Conservation (phyloP, 2,113 vertebrate species). For the Sturnira hondurensis region DNA sequence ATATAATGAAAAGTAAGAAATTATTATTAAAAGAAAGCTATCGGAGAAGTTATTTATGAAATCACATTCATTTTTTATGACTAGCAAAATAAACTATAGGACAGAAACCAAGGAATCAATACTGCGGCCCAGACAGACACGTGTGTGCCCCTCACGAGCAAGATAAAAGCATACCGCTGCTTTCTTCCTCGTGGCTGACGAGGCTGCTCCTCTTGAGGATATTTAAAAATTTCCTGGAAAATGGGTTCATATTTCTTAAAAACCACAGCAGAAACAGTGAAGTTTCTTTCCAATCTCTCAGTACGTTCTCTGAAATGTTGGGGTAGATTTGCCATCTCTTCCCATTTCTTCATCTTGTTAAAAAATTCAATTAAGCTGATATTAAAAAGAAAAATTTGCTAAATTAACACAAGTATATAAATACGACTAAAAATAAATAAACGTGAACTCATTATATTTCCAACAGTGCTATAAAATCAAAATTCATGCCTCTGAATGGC, state of each 20-base stretch:
- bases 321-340: conserved; percentile 92
- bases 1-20: not conserved
- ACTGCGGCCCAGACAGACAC: not conserved
- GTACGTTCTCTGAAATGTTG: conserved; percentile 91
- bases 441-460: not conserved
- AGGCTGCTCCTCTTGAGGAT: conserved; percentile 90
- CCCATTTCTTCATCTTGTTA: conserved; percentile 98
- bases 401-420: not conserved
- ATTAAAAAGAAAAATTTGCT: conserved; percentile 40
- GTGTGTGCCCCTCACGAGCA: not conserved
- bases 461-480: not conserved
- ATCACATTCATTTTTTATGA: not conserved
- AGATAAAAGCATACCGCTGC: conserved; percentile 84
- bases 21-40: not conserved
- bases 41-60: not conserved
- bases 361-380: conserved; percentile 95
- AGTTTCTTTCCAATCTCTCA: conserved; percentile 92
- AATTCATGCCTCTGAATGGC: not conserved
- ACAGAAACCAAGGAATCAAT: not conserved
- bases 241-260: conserved; percentile 97
- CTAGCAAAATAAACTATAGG: not conserved
- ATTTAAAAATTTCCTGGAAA: conserved; percentile 92
- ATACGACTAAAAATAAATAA: conserved; percentile 1
- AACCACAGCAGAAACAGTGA: conserved; percentile 94
- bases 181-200: conserved; percentile 92